Base-by-base conservation (phyloP, 2,113 vertebrate genomes). In the Gasterosteus aculeatus region DNA sequence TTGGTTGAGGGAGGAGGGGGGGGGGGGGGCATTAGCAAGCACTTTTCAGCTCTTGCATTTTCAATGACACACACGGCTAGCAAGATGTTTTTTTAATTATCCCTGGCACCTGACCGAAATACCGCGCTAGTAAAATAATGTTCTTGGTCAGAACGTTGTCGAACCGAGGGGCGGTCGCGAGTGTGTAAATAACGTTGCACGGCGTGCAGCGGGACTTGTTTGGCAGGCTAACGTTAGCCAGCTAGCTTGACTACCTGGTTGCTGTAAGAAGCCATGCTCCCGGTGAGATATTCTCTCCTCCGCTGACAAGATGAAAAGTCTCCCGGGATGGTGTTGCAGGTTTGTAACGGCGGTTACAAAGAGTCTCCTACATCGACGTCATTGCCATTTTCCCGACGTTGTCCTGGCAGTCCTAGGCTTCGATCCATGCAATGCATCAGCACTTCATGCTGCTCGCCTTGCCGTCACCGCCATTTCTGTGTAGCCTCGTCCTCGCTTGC, bases 241-340 rank as follows among this genome's bases (percentile, higher is more conserved):
- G 70, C 70, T 91, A 82, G 87, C 83, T 81, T 85, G 86, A 88
- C 85, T 94, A 95, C 94, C 94, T 95, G 93, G 88, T 93, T 94
- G 87, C 94, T 92, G 89, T 91, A 87, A 82, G 94, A 92, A 92
- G 94, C 94, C 94, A 95, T 95, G 94, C 94, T 95, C 93, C 93
- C 92, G 87, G 92, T 93, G 85, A 92, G 90, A 86, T 90, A 85
- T 85, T 86, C 89, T 85, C 85, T 85, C 80, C 87, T 89, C 87
- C 85, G 81, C 84, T 69, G 78, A 88, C 82, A 70, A 92, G 86
- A 89, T 66, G 85, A 90, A 90, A 84, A 89, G 69, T 90, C 83
- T 87, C 87, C 90, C 69, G 87, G 88, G 82, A 82, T 78, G 78
- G 83, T 85, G 81, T 78, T 80, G 75, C 66, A 65, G 80, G 65